Conservation (phyloP, 2,113 vertebrate genomes). For the Uropsilus gracilis region DNA sequence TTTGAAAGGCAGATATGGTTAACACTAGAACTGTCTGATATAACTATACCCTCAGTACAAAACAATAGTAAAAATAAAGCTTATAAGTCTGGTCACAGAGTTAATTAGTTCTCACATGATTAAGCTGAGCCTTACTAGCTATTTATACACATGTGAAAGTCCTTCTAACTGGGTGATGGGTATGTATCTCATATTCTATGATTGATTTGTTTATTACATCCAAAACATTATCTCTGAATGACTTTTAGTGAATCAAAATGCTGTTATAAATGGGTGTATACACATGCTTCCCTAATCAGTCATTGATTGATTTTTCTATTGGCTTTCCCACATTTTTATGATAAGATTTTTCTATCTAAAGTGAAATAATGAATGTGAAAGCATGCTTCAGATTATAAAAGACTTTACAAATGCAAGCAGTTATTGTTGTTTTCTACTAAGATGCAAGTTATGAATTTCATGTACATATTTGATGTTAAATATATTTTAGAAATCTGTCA, state of each 20-base stretch:
- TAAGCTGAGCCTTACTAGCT: not conserved
- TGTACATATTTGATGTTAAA: not conserved
- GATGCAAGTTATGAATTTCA: not conserved
- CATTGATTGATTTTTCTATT: not conserved
- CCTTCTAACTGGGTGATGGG: not conserved
- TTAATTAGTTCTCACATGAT: conserved; percentile 25
- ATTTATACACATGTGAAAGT: conserved; percentile 8
- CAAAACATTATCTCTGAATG: not conserved
- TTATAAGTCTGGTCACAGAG: not conserved
- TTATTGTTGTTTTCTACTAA: not conserved
- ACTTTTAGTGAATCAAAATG: not conserved
- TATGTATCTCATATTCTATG: conserved; percentile 31
- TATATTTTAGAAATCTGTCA: not conserved
- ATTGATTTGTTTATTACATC: conserved; percentile 30
- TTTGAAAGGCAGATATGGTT: not conserved
- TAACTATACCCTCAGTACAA: not conserved
- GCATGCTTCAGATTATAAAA: not conserved
- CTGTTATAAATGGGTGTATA: not conserved
- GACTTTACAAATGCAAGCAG: not conserved
- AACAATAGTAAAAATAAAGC: not conserved
- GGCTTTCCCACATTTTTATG: not conserved
- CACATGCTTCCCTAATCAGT: not conserved
- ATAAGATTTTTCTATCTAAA: conserved; percentile 40
- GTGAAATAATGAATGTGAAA: not conserved
- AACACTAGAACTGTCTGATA: not conserved